Conservation (phyloP, 1,140 invertebrate species). For the Papilio glaucus region DNA sequence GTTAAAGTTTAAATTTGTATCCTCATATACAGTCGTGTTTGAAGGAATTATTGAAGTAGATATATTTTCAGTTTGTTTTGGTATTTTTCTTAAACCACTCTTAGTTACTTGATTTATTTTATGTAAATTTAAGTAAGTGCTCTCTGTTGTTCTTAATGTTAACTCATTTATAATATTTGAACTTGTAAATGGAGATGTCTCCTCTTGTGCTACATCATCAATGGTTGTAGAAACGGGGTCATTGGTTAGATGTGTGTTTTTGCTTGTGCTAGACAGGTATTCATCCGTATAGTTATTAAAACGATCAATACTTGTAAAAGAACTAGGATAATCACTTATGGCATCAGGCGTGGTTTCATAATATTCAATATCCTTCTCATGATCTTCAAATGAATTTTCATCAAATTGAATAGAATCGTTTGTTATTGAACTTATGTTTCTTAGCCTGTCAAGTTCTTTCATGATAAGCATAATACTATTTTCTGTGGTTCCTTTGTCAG, state of each 20-base stretch:
- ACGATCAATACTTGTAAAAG: not conserved
- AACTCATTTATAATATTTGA: conserved; percentile 29
- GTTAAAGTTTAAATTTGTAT: not conserved
- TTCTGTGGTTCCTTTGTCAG: conserved; percentile 22
- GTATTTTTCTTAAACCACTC: not conserved
- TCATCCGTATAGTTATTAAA: not conserved
- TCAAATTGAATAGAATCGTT: conserved; percentile 33
- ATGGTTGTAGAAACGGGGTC: not conserved
- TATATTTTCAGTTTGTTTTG: conserved; percentile 4
- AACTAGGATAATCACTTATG: not conserved
- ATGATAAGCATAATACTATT: conserved; percentile 35
- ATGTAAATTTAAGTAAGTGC: not conserved
- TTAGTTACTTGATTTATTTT: not conserved
- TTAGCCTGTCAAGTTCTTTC: conserved; percentile 50
- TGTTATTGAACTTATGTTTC: conserved; percentile 39
- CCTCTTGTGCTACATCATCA: conserved; percentile 20
- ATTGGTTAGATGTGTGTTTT: conserved; percentile 17
- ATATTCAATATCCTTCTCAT: conserved; percentile 32
- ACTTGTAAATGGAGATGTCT: not conserved
- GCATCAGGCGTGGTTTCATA: not conserved
- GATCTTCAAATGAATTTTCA: conserved; percentile 38
- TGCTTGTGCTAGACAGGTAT: not conserved
- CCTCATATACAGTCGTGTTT: not conserved
- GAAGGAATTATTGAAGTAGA: not conserved
- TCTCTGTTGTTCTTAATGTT: not conserved